These are phyloP conservation scores for Nasonovia ribisnigri DNA, from an alignment of 2,888 invertebrate species.

Conservation along the genomic window DNA sequence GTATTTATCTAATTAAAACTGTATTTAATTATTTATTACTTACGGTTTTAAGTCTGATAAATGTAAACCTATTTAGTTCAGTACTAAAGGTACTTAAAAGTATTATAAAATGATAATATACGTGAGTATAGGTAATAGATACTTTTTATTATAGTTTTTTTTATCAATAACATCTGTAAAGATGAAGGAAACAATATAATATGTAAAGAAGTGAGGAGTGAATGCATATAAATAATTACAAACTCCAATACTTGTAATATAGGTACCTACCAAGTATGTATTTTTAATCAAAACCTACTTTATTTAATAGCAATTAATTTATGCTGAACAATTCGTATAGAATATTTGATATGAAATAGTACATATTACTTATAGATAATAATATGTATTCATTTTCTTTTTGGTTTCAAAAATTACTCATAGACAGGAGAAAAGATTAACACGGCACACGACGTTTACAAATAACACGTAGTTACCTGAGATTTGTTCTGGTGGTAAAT, in stretches of 20 bases:
- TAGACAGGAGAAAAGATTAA: neutral
- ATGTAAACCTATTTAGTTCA: neutral
- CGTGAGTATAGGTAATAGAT: neutral
- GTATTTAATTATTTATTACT: neutral
- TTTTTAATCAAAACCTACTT: neutral
- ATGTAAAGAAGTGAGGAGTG: neutral
- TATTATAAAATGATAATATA: neutral
- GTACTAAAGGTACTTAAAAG: neutral
- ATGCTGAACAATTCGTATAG: neutral
- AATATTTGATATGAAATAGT: neutral
- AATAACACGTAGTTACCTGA: conserved; percentile 77
- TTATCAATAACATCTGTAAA: neutral
- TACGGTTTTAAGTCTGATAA: neutral
- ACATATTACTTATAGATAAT: neutral
- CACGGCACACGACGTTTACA: neutral
- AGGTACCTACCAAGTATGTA: neutral
- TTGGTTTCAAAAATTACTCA: neutral
- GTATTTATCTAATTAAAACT: neutral
- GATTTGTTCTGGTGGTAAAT: conserved; percentile 91
- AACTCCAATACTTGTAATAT: neutral
- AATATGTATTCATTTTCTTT: neutral
- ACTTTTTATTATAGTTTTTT: neutral
- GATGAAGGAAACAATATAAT: neutral
- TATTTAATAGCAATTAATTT: neutral
- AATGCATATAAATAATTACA: neutral